Percentiles rank a stretch among this genome's conserved stretches.
Conservation (phyloP, 2,888 invertebrate genomes). For the Drosophila borealis region DNA sequence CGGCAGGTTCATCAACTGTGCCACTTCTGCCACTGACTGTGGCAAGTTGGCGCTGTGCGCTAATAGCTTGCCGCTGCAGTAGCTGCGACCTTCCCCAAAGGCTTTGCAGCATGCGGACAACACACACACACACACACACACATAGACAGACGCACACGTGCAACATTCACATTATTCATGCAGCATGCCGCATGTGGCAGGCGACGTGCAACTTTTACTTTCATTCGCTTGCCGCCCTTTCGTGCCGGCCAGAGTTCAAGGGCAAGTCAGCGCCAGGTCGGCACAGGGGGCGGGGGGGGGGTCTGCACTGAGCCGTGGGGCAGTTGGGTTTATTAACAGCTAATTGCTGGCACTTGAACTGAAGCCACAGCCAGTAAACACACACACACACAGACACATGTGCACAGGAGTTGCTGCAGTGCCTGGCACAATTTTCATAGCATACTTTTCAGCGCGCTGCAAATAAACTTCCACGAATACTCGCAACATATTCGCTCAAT, state of each 20-base stretch:
- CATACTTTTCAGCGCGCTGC: constrained; percentile 50
- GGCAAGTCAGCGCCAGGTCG: constrained; percentile 40
- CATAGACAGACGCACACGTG: constrained; percentile 1
- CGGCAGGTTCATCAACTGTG: constrained; percentile 49
- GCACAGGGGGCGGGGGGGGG: neutral
- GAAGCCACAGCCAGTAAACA: constrained; percentile 11
- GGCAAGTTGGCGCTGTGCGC: constrained; percentile 20
- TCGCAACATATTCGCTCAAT: constrained; percentile 5
- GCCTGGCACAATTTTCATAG: constrained; percentile 39
- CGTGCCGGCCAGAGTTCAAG: constrained; percentile 75
- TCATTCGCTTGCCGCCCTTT: constrained; percentile 63
- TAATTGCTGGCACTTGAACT: constrained; percentile 53
- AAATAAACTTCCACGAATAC: constrained; percentile 10
- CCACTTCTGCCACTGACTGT: neutral
- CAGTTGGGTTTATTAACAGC: constrained; percentile 46
- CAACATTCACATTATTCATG: constrained; percentile 71
- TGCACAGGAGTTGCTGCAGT: constrained; percentile 6
- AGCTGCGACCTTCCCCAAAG: constrained; percentile 52
- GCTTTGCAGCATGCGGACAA: constrained; percentile 56
- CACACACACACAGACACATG: constrained; percentile 6
- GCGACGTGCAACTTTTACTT: constrained; percentile 71
- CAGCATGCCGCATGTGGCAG: constrained; percentile 66
- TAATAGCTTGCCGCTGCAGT: constrained; percentile 61
- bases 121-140: constrained; percentile 16
- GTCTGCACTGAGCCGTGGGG: neutral